A percentile compares a stretch with the other conserved stretches of the same genome.
Evolutionary conservation across 2,888 invertebrate species (phyloP).

Genomic region (Drosophila melanosoma): DNA sequence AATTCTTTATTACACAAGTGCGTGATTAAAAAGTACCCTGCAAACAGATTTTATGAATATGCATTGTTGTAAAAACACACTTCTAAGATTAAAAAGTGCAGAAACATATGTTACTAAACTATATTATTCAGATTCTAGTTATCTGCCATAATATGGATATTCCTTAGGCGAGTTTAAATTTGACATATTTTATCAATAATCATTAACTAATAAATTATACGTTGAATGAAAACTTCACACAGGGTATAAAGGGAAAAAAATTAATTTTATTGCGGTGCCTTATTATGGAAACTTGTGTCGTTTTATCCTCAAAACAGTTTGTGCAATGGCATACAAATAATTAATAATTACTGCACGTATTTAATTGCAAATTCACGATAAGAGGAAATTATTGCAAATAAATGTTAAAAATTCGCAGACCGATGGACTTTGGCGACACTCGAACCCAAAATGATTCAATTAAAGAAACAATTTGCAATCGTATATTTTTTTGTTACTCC

Average conservation of each 20-base stretch:
- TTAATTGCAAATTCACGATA: constrained; percentile 69
- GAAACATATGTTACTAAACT: neutral
- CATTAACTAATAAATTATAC: neutral
- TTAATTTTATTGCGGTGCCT: constrained; percentile 21
- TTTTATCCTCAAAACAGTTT: constrained; percentile 29
- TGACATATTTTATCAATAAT: neutral
- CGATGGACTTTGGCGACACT: constrained; percentile 19
- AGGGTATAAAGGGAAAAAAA: neutral
- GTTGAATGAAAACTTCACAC: neutral
- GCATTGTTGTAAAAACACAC: neutral
- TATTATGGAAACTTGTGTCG: constrained; percentile 11
- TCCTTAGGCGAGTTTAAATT: neutral
- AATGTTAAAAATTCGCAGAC: constrained; percentile 45
- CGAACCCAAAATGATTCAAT: constrained; percentile 70
- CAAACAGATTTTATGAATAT: neutral
- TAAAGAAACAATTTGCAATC: constrained; percentile 76
- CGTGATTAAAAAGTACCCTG: neutral
- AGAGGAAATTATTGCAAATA: constrained; percentile 70
- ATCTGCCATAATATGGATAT: neutral
- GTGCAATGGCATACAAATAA: constrained; percentile 26
- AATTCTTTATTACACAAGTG: neutral
- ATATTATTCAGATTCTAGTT: neutral
- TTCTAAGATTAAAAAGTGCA: neutral
- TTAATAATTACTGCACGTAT: constrained; percentile 55
- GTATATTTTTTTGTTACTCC: constrained; percentile 37